Evolutionary conservation across 2,113 vertebrate species (phyloP), one percentile per base, ranked within the genome.

Genomic region (Cavia porcellus): DNA sequence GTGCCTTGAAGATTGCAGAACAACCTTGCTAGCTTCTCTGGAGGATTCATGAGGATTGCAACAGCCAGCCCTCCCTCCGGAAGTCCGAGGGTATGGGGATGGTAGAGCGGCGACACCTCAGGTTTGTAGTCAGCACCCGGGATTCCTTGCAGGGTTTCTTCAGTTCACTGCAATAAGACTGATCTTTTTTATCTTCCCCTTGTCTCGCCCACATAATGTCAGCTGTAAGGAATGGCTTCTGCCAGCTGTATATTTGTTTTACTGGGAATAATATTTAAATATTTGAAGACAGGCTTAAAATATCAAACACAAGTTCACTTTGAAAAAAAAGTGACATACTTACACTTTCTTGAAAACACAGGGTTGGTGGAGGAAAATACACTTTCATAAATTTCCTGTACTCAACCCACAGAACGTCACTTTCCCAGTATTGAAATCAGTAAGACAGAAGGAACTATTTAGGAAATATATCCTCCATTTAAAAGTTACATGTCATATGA

Each of bases 211-310:
- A 97, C 82, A 0, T 38, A 81, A 59, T 89, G 97, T 97, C 96
- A 95, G 95, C 66, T 86, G n/a, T 61, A 64, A 75, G 85, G 64
- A 92, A 66, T 50, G 90, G 96, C 95, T 94, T 79, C 74, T 84
- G 90, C 86, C 94, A 88, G 88, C 81, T 61, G 0, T 90, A 42
- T 80, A 94, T 97, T 96, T 97, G 92, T 98, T 97, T 90, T 94
- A 94, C 55, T 90, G 87, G 80, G 88, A 94, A 83, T 96, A 95
- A 95, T 97, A 97, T 97, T 97, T 96, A 97, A 97, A 95, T 96
- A 96, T 94, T 95, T 96, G 85, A 96, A 97, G 97, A 75, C 61
- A 86, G 95, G 90, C 97, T 97, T 97, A 96, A 97, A 97, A 95
- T 97, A 97, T 95, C 96, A 96, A 90, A 86, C 83, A 89, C 61